Percentiles rank a stretch among this genome's conserved stretches.
phyloP scores from a whole-genome alignment of 2,797 vertebrate genomes.

The Parotocinclus haroldoi region DNA sequence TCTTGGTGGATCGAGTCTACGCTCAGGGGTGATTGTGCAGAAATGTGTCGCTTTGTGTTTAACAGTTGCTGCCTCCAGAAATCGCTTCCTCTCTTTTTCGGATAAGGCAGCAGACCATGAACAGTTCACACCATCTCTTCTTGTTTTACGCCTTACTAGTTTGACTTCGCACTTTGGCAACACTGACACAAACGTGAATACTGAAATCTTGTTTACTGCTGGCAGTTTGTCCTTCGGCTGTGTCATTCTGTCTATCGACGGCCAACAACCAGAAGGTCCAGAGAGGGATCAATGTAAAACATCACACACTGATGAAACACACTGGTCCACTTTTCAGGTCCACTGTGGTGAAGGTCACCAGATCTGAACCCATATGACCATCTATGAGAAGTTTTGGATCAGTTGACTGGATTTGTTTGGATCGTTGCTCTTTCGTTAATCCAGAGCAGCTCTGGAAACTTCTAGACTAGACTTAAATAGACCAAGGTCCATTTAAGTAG shows the following conservation, averaged over 20 bases:
- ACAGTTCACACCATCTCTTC: neutral
- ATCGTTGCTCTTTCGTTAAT: no score
- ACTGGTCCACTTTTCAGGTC: no score
- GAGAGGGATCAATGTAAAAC: no score
- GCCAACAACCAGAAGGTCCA: neutral
- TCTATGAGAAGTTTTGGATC: no score
- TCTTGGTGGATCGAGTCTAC: neutral
- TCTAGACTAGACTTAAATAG: no score
- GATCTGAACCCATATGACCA: no score
- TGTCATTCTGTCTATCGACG: neutral
- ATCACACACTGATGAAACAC: no score
- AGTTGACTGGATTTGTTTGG: no score
- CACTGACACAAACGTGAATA: neutral
- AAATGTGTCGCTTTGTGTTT: slow-evolving; percentile 7
- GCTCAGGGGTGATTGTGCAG: neutral
- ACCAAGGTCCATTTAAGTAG: no score
- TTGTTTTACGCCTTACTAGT: slow-evolving; percentile 1
- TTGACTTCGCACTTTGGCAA: neutral
- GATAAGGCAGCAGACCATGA: neutral
- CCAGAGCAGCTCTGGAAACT: no score
- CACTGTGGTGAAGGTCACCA: no score
- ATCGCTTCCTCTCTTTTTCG: neutral
- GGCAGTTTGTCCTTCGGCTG: neutral
- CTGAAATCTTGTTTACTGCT: neutral
- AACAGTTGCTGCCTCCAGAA: neutral